Percentiles rank a stretch among this genome's conserved stretches.
Evolutionary conservation across 2,888 invertebrate genomes (phyloP).

Genomic region (Acronicta alni): DNA sequence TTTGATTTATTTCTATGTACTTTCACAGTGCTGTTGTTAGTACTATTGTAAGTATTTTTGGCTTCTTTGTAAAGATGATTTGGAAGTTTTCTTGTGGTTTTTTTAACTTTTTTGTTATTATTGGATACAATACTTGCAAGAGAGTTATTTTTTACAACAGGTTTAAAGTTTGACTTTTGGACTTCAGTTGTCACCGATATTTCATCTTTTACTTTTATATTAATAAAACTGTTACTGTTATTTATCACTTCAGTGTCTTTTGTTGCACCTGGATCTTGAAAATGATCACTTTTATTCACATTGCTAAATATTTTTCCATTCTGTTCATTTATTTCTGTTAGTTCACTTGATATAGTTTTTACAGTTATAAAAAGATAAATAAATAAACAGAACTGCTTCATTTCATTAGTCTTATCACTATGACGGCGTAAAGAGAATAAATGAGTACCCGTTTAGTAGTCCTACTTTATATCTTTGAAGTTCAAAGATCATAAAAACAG

Average conservation of each 20-base stretch:
- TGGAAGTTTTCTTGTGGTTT: neutral
- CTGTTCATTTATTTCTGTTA: neutral
- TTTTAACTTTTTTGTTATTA: neutral
- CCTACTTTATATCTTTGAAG: slow-evolving; percentile 15
- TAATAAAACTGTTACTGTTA: neutral
- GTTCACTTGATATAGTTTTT: neutral
- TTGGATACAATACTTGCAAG: neutral
- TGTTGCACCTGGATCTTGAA: neutral
- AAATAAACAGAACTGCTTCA: slow-evolving; percentile 7
- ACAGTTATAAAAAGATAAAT: slow-evolving; percentile 6
- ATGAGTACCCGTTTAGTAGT: neutral
- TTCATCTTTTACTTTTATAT: neutral
- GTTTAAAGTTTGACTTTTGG: neutral
- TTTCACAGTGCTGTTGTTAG: neutral
- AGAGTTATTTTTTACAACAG: neutral
- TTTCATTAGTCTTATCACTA: slow-evolving; percentile 6
- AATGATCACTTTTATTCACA: neutral
- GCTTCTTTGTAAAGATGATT: neutral
- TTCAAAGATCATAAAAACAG: slow-evolving; percentile 26
- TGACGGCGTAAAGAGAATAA: neutral
- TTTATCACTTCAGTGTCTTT: neutral
- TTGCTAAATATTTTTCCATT: neutral
- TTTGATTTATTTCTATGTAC: neutral
- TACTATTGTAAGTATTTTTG: neutral
- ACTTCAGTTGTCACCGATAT: neutral